phyloP scores from a whole-genome alignment of 1,140 invertebrate species.

The Drosophila sp. region DNA sequence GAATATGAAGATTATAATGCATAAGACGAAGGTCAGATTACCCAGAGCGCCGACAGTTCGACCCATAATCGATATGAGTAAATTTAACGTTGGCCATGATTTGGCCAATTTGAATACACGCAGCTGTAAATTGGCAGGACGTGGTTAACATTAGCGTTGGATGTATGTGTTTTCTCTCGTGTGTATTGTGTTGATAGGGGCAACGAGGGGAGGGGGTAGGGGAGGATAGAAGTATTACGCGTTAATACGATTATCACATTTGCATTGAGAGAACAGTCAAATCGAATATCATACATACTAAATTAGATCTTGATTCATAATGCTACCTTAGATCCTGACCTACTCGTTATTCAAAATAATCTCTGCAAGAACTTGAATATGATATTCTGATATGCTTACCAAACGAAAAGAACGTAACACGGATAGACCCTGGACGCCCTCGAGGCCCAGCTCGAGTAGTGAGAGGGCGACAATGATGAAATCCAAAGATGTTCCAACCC shows the following conservation, averaged over 20 bases:
- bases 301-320: background rate
- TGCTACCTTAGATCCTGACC: constrained; percentile 41
- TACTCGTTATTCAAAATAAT: constrained; percentile 12
- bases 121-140: constrained; percentile 89
- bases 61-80: constrained; percentile 99
- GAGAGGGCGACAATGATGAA: constrained; percentile 98
- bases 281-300: background rate
- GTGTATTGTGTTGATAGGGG: constrained; percentile 2
- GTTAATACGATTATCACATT: constrained; percentile 25
- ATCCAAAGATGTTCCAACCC: constrained; percentile 99
- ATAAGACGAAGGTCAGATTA: constrained; percentile 98
- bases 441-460: constrained; percentile 95
- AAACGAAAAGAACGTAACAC: constrained; percentile 98
- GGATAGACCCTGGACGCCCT: constrained; percentile 97
- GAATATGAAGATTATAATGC: constrained; percentile 99
- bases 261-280: constrained; percentile 21
- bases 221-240: constrained; percentile 16
- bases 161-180: constrained; percentile 16
- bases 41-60: constrained; percentile 98
- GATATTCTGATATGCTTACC: constrained; percentile 88
- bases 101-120: constrained; percentile 99
- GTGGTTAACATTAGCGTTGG: constrained; percentile 28
- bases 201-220: background rate
- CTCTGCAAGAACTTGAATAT: background rate
- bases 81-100: constrained; percentile 99